Base-by-base conservation (phyloP, 1,140 invertebrate species). In the Bombus pascuorum region DNA sequence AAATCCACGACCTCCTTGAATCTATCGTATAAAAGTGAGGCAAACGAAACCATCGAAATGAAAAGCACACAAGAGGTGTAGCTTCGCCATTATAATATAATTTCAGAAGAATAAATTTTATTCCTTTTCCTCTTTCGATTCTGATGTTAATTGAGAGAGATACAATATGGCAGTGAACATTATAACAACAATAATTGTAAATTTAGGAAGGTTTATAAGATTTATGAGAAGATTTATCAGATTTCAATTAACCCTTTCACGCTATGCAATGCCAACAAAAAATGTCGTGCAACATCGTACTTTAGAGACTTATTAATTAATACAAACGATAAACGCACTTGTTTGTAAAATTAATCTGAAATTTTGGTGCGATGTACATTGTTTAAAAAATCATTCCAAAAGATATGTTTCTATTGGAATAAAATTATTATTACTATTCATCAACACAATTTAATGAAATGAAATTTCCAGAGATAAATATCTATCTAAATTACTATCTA, bases 151-250 rank as follows among this genome's bases (percentile, higher is more conserved):
- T 15, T 10, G 1, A 72, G 8, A n/a, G 9, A 25, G 13, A 9
- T 44, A 39, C 32, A n/a, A 65, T 25, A 65, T 77, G 59, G 59
- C 75, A 77, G 57, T 77, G 75, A 77, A 76, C 15, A 42, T 42
- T 32, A 65, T 77, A 59, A 78, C 75, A 65, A 9, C 44, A 25
- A 37, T 32, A 13, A 76, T 12, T 57, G 34, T 53, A 53, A 53
- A 22, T 22, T 22, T 53, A 53, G 18, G 5, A 53, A 53, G 18
- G 1, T 53, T 53, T 53, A 53, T 32, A 47, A 10, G 42, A 66
- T 34, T 66, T 66, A 34, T 18, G 13, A 28, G 12, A 42, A 42
- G 66, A 37, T 34, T 28, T 32, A 39, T 39, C 18, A 13, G 6
- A 62, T 62, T n/a, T 62, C 28, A 62, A 62, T 62, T 62, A 62